phyloP scores from a whole-genome alignment of 2,888 invertebrate species.

The Synanthedon vespiformis region DNA sequence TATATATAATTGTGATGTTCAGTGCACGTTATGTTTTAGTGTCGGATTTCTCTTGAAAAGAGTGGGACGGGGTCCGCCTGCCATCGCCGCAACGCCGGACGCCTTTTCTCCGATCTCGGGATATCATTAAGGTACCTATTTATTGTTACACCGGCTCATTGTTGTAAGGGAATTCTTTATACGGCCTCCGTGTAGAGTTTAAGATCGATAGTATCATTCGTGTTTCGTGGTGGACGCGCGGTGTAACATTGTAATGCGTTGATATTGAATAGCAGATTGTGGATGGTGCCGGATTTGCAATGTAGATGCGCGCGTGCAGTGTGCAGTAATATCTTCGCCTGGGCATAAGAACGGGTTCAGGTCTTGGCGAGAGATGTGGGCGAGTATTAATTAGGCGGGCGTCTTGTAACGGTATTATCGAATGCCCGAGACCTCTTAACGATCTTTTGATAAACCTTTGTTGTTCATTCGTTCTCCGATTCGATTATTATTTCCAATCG shows the following conservation, averaged over 20 bases:
- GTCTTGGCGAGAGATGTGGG: constrained; percentile 31
- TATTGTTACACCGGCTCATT: constrained; percentile 69
- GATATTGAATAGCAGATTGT: constrained; percentile 46
- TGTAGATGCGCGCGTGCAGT: constrained; percentile 52
- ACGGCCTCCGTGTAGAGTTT: constrained; percentile 51
- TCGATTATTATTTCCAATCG: constrained; percentile 28
- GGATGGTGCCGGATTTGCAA: constrained; percentile 56
- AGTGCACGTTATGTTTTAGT: constrained; percentile 49
- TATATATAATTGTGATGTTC: constrained; percentile 55
- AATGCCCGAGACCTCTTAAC: constrained; percentile 31
- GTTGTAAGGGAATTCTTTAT: constrained; percentile 65
- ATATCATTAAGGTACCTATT: constrained; percentile 67
- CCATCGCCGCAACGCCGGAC: constrained; percentile 53
- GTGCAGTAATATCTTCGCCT: constrained; percentile 31
- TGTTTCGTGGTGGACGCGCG: constrained; percentile 27
- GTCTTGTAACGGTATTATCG: constrained; percentile 37
- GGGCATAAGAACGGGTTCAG: constrained; percentile 39
- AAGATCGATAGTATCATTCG: constrained; percentile 57
- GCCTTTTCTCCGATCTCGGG: constrained; percentile 65
- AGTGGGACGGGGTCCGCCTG: constrained; percentile 55
- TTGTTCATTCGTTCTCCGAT: constrained; percentile 34
- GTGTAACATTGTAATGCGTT: constrained; percentile 32
- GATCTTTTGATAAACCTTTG: constrained; percentile 41
- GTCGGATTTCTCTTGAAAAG: constrained; percentile 58
- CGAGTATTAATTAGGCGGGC: constrained; percentile 56